phyloP scores from a whole-genome alignment of 2,113 vertebrate species.

The Onychorhynchus coronatus region DNA sequence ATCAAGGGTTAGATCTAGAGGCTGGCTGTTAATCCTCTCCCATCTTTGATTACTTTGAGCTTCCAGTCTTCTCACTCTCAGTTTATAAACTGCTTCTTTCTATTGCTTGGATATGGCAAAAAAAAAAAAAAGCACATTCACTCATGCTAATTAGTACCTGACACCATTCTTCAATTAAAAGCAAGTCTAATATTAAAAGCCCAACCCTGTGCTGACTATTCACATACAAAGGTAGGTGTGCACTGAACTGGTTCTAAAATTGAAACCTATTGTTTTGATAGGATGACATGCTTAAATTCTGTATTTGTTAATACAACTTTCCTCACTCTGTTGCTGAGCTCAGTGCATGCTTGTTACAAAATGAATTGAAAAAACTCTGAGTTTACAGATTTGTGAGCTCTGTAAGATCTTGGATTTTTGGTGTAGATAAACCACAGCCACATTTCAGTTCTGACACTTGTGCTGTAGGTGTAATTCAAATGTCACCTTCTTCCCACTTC shows the following conservation, averaged over 20 bases:
- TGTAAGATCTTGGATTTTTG: neutral
- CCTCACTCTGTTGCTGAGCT: neutral
- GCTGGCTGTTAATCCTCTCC: neutral
- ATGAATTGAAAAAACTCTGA: neutral
- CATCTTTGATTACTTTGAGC: neutral
- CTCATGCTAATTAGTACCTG: neutral
- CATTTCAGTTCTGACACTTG: neutral
- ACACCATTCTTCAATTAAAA: constrained; percentile 6
- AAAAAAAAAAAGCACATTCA: neutral
- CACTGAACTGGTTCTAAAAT: neutral
- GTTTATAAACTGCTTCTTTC: neutral
- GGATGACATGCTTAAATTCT: neutral
- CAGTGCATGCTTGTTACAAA: neutral
- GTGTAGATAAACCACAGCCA: neutral
- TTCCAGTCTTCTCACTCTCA: neutral
- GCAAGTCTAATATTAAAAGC: neutral
- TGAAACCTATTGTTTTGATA: neutral
- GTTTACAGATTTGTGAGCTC: neutral
- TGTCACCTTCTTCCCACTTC: neutral
- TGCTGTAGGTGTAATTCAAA: constrained; percentile 10
- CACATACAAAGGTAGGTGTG: neutral
- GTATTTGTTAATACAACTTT: neutral
- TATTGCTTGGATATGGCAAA: neutral
- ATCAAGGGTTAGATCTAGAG: constrained; percentile 11
- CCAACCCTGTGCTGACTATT: neutral